These are phyloP conservation scores for Spilogale gracilis DNA, from an alignment of 2,113 vertebrate genomes.

Conservation along the genomic window DNA sequence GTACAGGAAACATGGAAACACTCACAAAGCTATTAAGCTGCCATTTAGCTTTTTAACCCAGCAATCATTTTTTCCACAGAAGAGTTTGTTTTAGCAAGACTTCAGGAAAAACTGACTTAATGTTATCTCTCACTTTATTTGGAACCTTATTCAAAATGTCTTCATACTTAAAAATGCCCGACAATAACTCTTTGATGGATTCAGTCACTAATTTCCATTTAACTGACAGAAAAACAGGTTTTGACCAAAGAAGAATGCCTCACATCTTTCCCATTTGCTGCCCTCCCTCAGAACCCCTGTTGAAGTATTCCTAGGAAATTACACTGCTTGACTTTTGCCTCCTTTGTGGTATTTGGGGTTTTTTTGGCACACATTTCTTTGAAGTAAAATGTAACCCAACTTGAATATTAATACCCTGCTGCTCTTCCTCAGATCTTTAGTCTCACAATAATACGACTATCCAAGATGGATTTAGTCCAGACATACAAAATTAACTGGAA, in stretches of 20 bases:
- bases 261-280: not conserved
- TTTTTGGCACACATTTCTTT: not conserved
- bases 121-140: not conserved
- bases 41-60: not conserved
- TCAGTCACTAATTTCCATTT: not conserved
- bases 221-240: not conserved
- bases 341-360: fast-evolving
- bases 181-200: not conserved
- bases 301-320: not conserved
- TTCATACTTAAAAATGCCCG: not conserved
- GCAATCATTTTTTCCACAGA: not conserved
- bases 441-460: not conserved
- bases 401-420: not conserved
- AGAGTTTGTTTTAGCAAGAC: not conserved
- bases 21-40: not conserved
- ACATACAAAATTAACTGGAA: not conserved
- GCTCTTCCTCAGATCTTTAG: not conserved
- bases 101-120: not conserved
- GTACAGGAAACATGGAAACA: not conserved
- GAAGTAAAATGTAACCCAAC: not conserved
- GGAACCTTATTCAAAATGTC: not conserved
- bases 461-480: not conserved
- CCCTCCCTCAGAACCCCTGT: not conserved
- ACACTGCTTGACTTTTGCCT: not conserved
- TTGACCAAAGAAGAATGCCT: not conserved